Evolutionary conservation across 2,797 vertebrate genomes (phyloP).

Genomic region (Trachurus trachurus): DNA sequence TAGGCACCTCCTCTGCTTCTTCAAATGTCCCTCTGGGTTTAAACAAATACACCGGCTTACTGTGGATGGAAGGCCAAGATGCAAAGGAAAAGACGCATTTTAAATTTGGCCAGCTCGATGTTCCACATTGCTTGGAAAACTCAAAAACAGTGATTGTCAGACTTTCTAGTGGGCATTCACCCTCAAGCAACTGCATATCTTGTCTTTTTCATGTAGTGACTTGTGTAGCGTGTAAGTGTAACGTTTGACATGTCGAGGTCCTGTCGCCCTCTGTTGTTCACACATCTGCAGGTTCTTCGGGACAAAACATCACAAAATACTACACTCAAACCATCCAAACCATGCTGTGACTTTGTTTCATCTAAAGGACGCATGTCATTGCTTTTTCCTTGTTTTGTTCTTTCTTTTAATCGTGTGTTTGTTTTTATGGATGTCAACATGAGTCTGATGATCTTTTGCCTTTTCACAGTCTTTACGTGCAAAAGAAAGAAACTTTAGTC

Average conservation of each 20-base stretch:
- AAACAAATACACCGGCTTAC: constrained; percentile 10
- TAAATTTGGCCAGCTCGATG: neutral
- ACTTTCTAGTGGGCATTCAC: neutral
- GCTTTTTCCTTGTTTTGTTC: constrained; percentile 78
- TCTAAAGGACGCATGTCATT: constrained; percentile 76
- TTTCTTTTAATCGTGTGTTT: constrained; percentile 21
- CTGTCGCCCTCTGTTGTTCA: neutral
- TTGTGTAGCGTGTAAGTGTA: neutral
- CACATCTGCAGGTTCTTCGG: constrained; percentile 17
- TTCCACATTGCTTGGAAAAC: constrained; percentile 6
- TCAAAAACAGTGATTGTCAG: neutral
- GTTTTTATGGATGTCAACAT: constrained; percentile 84
- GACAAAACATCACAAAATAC: neutral
- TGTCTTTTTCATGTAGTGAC: neutral
- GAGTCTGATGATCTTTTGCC: constrained; percentile 63
- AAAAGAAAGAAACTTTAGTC: constrained; percentile 39
- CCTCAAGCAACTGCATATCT: neutral
- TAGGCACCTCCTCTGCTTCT: neutral
- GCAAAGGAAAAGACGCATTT: constrained; percentile 6
- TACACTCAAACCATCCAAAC: constrained; percentile 4
- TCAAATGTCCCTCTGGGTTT: constrained; percentile 2
- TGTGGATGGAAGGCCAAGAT: constrained; percentile 9
- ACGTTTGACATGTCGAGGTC: neutral
- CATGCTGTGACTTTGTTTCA: constrained; percentile 34
- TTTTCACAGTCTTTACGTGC: constrained; percentile 23